Base-by-base conservation (phyloP, 2,113 vertebrate genomes). In the Heliornis fulica region DNA sequence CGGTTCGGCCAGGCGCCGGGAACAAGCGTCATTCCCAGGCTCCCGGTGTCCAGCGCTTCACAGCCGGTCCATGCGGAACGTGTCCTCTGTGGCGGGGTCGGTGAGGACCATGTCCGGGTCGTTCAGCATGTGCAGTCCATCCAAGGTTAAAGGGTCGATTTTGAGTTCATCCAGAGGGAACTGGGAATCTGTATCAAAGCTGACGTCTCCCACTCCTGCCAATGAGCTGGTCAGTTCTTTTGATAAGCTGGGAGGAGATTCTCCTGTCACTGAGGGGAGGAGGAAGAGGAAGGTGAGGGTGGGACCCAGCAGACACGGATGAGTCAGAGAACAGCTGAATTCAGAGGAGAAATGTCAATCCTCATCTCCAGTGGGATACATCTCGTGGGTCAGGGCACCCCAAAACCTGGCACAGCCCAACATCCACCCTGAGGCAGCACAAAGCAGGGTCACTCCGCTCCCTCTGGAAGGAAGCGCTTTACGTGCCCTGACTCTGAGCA, bases 111-210 rank as follows among this genome's bases (percentile, higher is more conserved):
- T 99, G 98, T 99, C 99, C 0, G 99, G 99, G 98, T 99, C 99
- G 3, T 99, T 99, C 85, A 99, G 99, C 99, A 99, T 99, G 98
- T 99, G 99, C 83, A 99, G 98, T 97, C 99, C 99, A 41, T 99
- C 99, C 95, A 99, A 90, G 90, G 99, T 99, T 86, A 99, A 98
- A 28, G 99, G 99, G 97, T 99, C 99, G 40, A 99, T 99, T 98
- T 99, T 99, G 89, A 99, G 98, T 98, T 99, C 99, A 5, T 99
- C 99, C 98, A 99, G 97, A 13, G 99, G 99, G 96, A 99, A 99
- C 92, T 99, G 99, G 95, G 98, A 99, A 98, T 99, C 99, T 0
- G 99, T 95, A 38, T 99, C 99, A 13, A 99, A 99, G 98, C 98
- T 98, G 97, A 99, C 99, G 2, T 99, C 99, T 0, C 98, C 98